Evolutionary conservation across 2,113 vertebrate genomes (phyloP), one percentile per base, ranked within the genome.

Genomic region (Mandrillus leucophaeus): DNA sequence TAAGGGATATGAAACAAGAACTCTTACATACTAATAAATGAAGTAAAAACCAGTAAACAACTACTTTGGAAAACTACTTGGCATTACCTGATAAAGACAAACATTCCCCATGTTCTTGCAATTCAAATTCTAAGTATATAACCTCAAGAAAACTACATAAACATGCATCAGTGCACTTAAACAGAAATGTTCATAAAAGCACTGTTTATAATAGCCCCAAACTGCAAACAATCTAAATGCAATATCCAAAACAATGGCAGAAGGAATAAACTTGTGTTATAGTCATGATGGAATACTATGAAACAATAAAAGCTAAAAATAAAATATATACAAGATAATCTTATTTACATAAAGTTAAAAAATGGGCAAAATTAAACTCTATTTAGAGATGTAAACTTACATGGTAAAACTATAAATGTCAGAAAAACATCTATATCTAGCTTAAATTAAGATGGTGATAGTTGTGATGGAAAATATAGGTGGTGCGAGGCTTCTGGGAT

Each of bases 11-110:
- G 32, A 16, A 93, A 91, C 68, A 75, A 66, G 73, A 96, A 94
- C 45, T 61, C 25, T 82, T 64, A 88, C 3, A 89, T 20, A 64
- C 20, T 66, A 93, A n/a, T 73, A 90, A 96, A 0, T 87, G 48
- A 92, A 89, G 88, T 64, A 95, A 73, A 93, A 86, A 92, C 68
- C 85, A 95, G 45, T 64, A 52, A 89, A 83, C 18, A 57, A 86
- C 55, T 61, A 88, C 27, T 57, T 68, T 88, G 70, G 32, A 68
- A 93, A 95, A 90, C 14, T 66, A 13, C 17, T 66, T 75, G 7
- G 83, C 50, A 72, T 94, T 73, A 86, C 22, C 50, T 94, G 83
- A 91, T 83, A 89, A 93, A 84, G 64, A 95, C 17, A 82, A 3
- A 84, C 3, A 80, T 52, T 79, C 13, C 25, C 75, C 30, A 50